phyloP scores from a whole-genome alignment of 2,797 vertebrate genomes.

The Triplophysa yarkandensis region DNA sequence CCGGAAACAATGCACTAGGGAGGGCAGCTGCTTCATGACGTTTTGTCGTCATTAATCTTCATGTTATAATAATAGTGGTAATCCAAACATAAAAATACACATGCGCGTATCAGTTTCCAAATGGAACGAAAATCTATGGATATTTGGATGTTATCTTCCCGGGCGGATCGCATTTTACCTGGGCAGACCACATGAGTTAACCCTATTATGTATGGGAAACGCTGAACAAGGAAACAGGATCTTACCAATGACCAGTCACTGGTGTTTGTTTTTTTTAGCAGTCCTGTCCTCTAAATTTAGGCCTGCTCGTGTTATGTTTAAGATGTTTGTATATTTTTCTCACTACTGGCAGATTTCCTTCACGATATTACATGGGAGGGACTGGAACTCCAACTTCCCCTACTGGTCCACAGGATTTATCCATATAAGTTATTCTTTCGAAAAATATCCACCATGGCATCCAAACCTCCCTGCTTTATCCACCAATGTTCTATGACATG shows the following conservation, averaged over 20 bases:
- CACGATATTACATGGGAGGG: slow-evolving; percentile 45
- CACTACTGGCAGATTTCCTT: slow-evolving; percentile 62
- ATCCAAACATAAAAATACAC: no score
- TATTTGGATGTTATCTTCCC: no score
- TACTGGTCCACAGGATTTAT: slow-evolving; percentile 47
- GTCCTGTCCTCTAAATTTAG: slow-evolving; percentile 61
- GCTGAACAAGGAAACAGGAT: slow-evolving; percentile 14
- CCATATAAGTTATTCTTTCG: slow-evolving; percentile 63
- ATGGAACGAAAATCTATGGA: no score
- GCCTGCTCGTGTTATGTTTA: slow-evolving; percentile 61
- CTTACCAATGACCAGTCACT: slow-evolving; percentile 54
- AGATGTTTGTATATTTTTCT: slow-evolving; percentile 60
- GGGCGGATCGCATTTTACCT: no score
- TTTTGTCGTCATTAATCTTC: no score
- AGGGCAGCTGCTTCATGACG: no score
- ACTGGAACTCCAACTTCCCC: slow-evolving; percentile 18
- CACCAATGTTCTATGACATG: slow-evolving; percentile 40
- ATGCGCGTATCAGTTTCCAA: no score
- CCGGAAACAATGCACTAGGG: no score
- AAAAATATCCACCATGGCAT: slow-evolving; percentile 50
- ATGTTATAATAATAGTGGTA: no score
- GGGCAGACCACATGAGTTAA: no score
- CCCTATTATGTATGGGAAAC: no score
- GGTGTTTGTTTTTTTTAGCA: slow-evolving; percentile 67
- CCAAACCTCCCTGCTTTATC: slow-evolving; percentile 57